A percentile compares a stretch with the other conserved stretches of the same genome.
Conservation (phyloP, 1,140 invertebrate genomes). For the Caenorhabditis brenneri region DNA sequence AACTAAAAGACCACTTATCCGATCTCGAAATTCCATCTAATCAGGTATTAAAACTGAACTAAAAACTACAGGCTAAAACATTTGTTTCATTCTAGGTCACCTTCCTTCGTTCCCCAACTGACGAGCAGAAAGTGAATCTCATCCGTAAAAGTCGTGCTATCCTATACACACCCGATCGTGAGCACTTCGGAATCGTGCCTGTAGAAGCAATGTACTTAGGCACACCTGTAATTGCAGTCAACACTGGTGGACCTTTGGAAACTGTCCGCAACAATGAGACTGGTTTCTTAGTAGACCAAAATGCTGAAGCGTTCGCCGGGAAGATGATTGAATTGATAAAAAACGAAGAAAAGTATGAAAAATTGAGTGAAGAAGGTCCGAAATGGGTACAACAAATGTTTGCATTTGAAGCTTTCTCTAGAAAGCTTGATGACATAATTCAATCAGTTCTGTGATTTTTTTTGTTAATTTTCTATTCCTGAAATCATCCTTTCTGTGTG, state of each 20-base stretch:
- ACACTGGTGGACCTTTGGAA: conserved; percentile 83
- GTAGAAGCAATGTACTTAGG: conserved; percentile 94
- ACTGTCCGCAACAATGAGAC: conserved; percentile 86
- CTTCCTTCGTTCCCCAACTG: conserved; percentile 74
- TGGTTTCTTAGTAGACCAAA: conserved; percentile 80
- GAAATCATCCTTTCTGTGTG: background rate
- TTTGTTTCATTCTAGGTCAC: background rate
- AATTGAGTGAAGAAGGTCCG: conserved; percentile 63
- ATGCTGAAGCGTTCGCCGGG: conserved; percentile 74
- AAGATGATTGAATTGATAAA: conserved; percentile 33
- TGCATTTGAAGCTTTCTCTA: conserved; percentile 81
- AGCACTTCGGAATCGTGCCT: conserved; percentile 99
- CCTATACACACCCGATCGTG: conserved; percentile 92
- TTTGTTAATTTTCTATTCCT: background rate
- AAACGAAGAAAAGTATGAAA: background rate
- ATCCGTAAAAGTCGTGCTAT: conserved; percentile 76
- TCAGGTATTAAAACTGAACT: background rate
- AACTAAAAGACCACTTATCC: conserved; percentile 78
- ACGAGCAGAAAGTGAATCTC: conserved; percentile 82
- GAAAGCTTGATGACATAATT: conserved; percentile 77
- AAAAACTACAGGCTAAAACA: background rate
- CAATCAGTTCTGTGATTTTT: background rate
- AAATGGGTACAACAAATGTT: conserved; percentile 78
- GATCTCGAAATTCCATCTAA: conserved; percentile 33
- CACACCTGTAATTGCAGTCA: conserved; percentile 91